A percentile compares a stretch with the other conserved stretches of the same genome.
Evolutionary conservation across 2,797 vertebrate genomes (phyloP).

Genomic region (Bradypodion ventrale): DNA sequence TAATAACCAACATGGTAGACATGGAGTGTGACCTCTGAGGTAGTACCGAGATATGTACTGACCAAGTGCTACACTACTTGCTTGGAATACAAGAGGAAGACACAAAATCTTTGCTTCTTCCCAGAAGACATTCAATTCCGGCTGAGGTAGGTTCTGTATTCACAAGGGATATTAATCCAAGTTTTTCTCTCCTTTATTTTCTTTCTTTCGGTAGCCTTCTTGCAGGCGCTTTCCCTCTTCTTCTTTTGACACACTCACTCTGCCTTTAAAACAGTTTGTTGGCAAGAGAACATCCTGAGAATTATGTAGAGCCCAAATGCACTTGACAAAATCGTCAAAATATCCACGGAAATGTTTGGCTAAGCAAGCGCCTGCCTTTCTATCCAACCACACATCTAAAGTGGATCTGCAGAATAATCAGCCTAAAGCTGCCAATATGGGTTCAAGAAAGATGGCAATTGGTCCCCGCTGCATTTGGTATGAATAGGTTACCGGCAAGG

Average conservation of each 20-base stretch:
- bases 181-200: slow-evolving; percentile 69
- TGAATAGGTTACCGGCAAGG: slow-evolving; percentile 15
- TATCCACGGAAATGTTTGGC: slow-evolving; percentile 45
- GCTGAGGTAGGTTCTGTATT: slow-evolving; percentile 97
- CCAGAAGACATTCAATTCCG: slow-evolving; percentile 96
- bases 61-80: slow-evolving; percentile 78
- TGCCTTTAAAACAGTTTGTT: slow-evolving; percentile 18
- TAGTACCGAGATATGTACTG: slow-evolving; percentile 75
- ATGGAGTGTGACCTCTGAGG: slow-evolving; percentile 73
- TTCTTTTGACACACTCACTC: slow-evolving; percentile 16
- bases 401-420: slow-evolving; percentile 47
- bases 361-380: slow-evolving; percentile 30
- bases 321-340: slow-evolving; percentile 61
- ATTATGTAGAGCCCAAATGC: slow-evolving; percentile 60
- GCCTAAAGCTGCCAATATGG: slow-evolving; percentile 64
- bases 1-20: slow-evolving; percentile 52
- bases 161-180: slow-evolving; percentile 76
- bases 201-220: slow-evolving; percentile 69
- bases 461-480: not conserved
- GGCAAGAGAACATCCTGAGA: slow-evolving; percentile 87
- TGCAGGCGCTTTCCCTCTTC: slow-evolving; percentile 51
- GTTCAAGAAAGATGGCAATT: slow-evolving; percentile 28
- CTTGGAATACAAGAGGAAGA: slow-evolving; percentile 81
- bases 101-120: slow-evolving; percentile 78
- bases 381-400: slow-evolving; percentile 53